A percentile compares a stretch with the other conserved stretches of the same genome.
These are phyloP conservation scores for Adela reaumurella DNA, from an alignment of 2,888 invertebrate species.

Conservation along the genomic window DNA sequence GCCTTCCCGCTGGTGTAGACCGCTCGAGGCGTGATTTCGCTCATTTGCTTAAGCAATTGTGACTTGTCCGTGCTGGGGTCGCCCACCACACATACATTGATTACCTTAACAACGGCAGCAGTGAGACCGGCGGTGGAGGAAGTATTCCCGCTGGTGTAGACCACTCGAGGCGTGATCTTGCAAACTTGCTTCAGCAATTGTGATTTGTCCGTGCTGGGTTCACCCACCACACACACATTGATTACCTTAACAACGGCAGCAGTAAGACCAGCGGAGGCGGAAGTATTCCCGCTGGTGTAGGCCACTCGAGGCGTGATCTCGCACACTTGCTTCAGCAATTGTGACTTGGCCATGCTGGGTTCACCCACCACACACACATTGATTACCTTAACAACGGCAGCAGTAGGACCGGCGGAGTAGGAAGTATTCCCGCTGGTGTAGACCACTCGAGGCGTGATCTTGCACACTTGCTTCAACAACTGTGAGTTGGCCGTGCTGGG, in stretches of 20 bases:
- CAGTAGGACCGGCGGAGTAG: constrained; percentile 95
- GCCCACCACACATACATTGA: constrained; percentile 97
- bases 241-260: constrained; percentile 92
- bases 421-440: constrained; percentile 99
- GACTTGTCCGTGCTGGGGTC: constrained; percentile 99
- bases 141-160: constrained; percentile 98
- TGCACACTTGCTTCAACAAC: constrained; percentile 89
- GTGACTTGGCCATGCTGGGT: constrained; percentile 98
- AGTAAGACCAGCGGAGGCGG: constrained; percentile 95
- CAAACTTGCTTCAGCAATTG: constrained; percentile 93
- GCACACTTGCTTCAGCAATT: constrained; percentile 89
- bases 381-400: constrained; percentile 83
- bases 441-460: constrained; percentile 93
- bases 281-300: constrained; percentile 98
- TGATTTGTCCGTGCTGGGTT: constrained; percentile 98
- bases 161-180: constrained; percentile 92
- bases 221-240: constrained; percentile 97
- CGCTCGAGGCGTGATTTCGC: constrained; percentile 93
- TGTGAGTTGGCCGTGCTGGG: constrained; percentile 99
- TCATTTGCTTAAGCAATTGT: constrained; percentile 90
- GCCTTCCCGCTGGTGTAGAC: constrained; percentile 99
- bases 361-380: constrained; percentile 98
- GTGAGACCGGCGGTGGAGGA: constrained; percentile 98
- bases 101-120: constrained; percentile 95
- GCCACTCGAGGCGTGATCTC: constrained; percentile 95